Conservation (phyloP, 1,140 invertebrate species). For the Drosophila nasuta region DNA sequence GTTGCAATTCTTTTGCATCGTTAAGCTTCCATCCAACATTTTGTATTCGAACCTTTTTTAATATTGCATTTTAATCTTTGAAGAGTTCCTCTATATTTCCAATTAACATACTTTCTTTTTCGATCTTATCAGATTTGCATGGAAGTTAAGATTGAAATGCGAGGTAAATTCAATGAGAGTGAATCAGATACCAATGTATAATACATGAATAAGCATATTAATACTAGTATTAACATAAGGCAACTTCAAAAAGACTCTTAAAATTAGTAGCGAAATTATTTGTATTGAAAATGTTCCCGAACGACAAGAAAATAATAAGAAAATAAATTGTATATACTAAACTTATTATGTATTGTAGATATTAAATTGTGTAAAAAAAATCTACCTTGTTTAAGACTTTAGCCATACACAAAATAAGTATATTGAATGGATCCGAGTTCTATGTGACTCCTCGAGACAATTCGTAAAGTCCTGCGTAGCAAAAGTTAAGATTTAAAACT, state of each 20-base stretch:
- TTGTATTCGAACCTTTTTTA: no score
- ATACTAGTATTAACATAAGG: conserved; percentile 50
- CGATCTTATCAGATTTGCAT: no score
- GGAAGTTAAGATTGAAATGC: not conserved
- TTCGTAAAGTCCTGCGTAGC: conserved; percentile 69
- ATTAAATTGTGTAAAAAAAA: conserved; percentile 50
- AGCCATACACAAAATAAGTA: conserved; percentile 44
- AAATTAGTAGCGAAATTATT: conserved; percentile 72
- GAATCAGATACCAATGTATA: conserved; percentile 2
- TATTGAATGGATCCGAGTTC: conserved; percentile 17
- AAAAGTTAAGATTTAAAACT: conserved; percentile 28
- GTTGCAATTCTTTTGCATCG: no score
- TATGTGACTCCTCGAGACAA: conserved; percentile 39
- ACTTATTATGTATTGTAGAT: conserved; percentile 21
- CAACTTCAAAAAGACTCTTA: conserved; percentile 78
- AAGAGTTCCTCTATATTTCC: no score
- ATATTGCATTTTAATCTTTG: no score
- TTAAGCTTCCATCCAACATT: no score
- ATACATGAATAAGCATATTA: conserved; percentile 17
- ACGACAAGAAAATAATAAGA: conserved; percentile 21
- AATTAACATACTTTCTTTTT: no score
- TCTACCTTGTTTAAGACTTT: conserved; percentile 24
- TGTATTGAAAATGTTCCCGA: conserved; percentile 69
- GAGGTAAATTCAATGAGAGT: conserved; percentile 8
- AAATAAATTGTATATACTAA: conserved; percentile 54